These are phyloP conservation scores for Anthopleura sola DNA, from an alignment of 64 coral and sea anemone species.

Conservation along the genomic window DNA sequence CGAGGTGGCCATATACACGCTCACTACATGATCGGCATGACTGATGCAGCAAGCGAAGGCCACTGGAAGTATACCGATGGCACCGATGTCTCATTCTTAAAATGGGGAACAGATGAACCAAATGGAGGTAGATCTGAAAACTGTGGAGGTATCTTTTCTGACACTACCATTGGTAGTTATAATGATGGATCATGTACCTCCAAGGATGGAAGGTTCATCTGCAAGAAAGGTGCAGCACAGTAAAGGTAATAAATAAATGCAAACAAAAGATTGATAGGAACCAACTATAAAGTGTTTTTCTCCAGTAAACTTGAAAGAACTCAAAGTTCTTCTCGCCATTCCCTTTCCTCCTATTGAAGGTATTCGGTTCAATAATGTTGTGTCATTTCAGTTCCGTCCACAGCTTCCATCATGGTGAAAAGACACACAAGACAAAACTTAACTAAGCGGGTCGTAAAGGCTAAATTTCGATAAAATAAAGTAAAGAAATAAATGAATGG, in stretches of 20 bases:
- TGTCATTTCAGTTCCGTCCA: too few relatives aligned
- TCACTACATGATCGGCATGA: background rate
- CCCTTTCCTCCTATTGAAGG: background rate
- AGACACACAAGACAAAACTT: too few relatives aligned
- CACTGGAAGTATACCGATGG: background rate
- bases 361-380: too few relatives aligned
- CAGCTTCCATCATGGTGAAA: too few relatives aligned
- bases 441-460: too few relatives aligned
- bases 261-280: too few relatives aligned
- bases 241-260: too few relatives aligned
- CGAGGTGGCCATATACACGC: background rate
- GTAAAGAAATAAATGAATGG: too few relatives aligned
- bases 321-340: too few relatives aligned
- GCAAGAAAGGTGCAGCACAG: background rate
- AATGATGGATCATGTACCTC: background rate
- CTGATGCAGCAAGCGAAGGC: background rate
- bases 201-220: background rate
- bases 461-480: too few relatives aligned
- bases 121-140: background rate
- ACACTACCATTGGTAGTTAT: background rate
- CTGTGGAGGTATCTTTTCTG: background rate
- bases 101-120: background rate
- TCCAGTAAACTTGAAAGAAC: too few relatives aligned
- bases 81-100: background rate
- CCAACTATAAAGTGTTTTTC: too few relatives aligned